Evolutionary conservation across 2,888 invertebrate genomes (phyloP).

Genomic region (Seladonia tumulorum): DNA sequence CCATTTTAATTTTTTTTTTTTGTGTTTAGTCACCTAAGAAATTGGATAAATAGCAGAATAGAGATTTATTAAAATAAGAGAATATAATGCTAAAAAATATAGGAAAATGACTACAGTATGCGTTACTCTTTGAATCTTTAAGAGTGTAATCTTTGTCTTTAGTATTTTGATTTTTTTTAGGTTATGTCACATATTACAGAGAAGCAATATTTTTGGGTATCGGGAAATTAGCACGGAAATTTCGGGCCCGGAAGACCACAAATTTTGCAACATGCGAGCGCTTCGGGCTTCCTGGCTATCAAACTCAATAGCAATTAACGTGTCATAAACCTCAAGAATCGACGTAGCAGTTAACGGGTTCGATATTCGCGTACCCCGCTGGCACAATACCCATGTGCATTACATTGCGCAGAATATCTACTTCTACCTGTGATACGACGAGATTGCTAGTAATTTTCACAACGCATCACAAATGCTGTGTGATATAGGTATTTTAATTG

Average conservation of each 20-base stretch:
- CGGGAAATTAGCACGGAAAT: not conserved
- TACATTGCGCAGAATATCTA: not conserved
- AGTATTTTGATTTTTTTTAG: not conserved
- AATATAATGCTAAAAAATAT: not conserved
- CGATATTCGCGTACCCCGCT: not conserved
- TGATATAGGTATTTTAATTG: not conserved
- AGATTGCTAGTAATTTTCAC: not conserved
- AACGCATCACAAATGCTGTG: not conserved
- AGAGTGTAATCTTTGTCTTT: no score
- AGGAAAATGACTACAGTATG: not conserved
- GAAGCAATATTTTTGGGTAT: not conserved
- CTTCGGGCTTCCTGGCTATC: not conserved
- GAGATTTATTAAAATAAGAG: no score
- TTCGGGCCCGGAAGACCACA: not conserved
- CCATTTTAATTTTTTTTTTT: not conserved
- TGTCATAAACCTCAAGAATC: constrained; percentile 6
- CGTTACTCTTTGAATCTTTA: not conserved
- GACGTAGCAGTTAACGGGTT: not conserved
- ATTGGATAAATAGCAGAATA: no score
- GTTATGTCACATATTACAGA: not conserved
- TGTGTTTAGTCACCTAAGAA: no score
- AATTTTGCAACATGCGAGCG: not conserved
- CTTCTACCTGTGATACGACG: not conserved
- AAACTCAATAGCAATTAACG: constrained; percentile 3
- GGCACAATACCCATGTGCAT: not conserved